Evolutionary conservation across 2,888 invertebrate genomes (phyloP), one percentile per base, ranked within the genome.

Genomic region (Isoperla grammatica): DNA sequence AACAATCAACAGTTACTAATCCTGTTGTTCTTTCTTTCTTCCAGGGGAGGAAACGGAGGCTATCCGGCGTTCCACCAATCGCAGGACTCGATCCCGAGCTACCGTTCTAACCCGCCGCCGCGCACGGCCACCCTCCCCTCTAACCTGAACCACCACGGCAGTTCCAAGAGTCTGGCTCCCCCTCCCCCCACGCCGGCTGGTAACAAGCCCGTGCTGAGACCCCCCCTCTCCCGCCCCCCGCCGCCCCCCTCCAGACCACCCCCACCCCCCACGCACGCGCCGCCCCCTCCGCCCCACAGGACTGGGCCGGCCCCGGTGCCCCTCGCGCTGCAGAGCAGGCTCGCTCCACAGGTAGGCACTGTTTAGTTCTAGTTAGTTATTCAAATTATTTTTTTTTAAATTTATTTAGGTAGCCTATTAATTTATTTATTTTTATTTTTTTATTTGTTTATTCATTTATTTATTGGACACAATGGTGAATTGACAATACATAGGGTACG

Each of bases 181-280:
- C 65, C 57, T 29, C 62, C 59, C 13, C 50, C 58, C 42, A 45
- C 57, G 35, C 55, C 59, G n/a, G 54, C 62, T 13, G 64, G 57
- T 40, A 48, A 59, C 46, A 49, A 64, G 55, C 56, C 65, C 35
- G 64, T 68, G 22, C 69, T 71, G 19, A 66, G 67, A 61, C 79
- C 79, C 0, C 79, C 79, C 9, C 76, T 78, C 2, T 75, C 78
- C 57, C 75, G 78, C 6, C 78, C 78, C 9, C 74, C 77, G 42
- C 79, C 79, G 0, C 78, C 78, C 3, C 74, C 71, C 64, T 64
- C 63, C 9, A 42, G 62, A 0, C 83, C 83, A 8, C 83, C 83
- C 9, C 83, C 83, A 6, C 77, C 77, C 1, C 72, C 71, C 2
- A 71, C 72, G 4, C 65, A 68, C 4, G 67, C 69, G 54, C 70